A percentile compares a stretch with the other conserved stretches of the same genome.
Evolutionary conservation across 2,888 invertebrate species (phyloP).

Genomic region (Petrolisthes cinctipes): DNA sequence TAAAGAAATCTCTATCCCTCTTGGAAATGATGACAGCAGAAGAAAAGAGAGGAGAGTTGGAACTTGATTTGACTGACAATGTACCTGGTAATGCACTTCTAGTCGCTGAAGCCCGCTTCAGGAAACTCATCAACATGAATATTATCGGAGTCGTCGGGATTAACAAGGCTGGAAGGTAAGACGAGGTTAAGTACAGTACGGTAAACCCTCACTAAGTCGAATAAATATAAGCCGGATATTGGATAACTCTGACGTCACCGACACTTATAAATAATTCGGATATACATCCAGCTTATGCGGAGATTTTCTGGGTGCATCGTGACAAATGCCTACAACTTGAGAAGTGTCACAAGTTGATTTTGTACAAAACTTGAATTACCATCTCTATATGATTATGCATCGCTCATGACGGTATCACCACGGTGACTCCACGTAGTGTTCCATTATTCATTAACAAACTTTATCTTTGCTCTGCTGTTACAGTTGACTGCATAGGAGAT

Average conservation of each 20-base stretch:
- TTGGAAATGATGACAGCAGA: conserved; percentile 64
- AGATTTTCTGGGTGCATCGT: too few species aligned
- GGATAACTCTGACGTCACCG: not conserved
- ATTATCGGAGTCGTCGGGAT: conserved; percentile 64
- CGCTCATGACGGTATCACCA: too few species aligned
- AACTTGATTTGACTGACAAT: conserved; percentile 51
- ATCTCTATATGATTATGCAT: too few species aligned
- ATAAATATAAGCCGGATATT: not conserved
- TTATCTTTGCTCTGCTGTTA: too few species aligned
- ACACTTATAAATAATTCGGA: not conserved
- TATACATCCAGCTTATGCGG: too few species aligned
- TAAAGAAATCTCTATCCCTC: conserved; percentile 42
- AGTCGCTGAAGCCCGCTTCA: conserved; percentile 63
- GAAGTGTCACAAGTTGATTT: too few species aligned
- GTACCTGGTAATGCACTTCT: conserved; percentile 56
- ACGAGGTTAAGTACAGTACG: not conserved
- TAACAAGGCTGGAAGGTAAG: conserved; percentile 64
- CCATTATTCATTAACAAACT: too few species aligned
- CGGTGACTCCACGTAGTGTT: too few species aligned
- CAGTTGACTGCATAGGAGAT: too few species aligned
- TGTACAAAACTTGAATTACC: too few species aligned
- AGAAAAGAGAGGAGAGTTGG: conserved; percentile 63
- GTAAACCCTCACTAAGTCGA: not conserved
- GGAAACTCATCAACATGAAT: conserved; percentile 65
- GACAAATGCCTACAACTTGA: too few species aligned